Evolutionary conservation across 2,888 invertebrate genomes (phyloP).

Genomic region (Cartodere bifasciata): DNA sequence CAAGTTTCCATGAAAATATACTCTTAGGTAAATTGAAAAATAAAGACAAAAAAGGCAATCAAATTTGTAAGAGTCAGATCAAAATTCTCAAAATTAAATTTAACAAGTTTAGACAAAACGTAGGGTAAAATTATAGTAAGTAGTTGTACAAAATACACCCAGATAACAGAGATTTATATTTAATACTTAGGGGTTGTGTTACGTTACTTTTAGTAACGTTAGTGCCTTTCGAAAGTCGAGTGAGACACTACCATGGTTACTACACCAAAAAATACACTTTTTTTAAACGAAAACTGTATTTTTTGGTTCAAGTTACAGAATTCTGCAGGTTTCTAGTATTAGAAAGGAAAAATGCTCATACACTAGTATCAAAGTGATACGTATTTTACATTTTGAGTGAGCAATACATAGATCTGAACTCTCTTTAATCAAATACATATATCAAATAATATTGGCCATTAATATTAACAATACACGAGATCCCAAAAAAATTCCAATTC

Average conservation of each 20-base stretch:
- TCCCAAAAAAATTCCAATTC: too few relatives aligned
- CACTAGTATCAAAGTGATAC: too few relatives aligned
- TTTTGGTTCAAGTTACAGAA: too few relatives aligned
- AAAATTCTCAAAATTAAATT: constrained; percentile 8
- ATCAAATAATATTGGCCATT: constrained; percentile 35
- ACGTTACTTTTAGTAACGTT: constrained; percentile 31
- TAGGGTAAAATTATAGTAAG: constrained; percentile 22
- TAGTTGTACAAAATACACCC: constrained; percentile 31
- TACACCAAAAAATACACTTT: too few relatives aligned
- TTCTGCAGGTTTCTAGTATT: too few relatives aligned
- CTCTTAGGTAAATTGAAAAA: too few relatives aligned
- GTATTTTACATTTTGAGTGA: constrained; percentile 15
- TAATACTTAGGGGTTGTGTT: constrained; percentile 37
- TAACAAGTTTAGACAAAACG: too few relatives aligned
- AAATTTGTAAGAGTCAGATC: constrained; percentile 8
- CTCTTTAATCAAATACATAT: too few relatives aligned
- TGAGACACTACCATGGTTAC: constrained; percentile 29
- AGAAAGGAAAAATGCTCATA: too few relatives aligned
- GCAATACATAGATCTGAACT: constrained; percentile 37
- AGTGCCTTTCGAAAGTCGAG: constrained; percentile 38
- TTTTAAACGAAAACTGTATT: too few relatives aligned
- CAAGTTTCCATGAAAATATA: too few relatives aligned
- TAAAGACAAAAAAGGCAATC: too few relatives aligned
- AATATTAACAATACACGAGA: constrained; percentile 28
- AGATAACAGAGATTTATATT: constrained; percentile 35